These are phyloP conservation scores for Temnothorax ravouxi DNA, from an alignment of 2,888 invertebrate species.

Conservation along the genomic window DNA sequence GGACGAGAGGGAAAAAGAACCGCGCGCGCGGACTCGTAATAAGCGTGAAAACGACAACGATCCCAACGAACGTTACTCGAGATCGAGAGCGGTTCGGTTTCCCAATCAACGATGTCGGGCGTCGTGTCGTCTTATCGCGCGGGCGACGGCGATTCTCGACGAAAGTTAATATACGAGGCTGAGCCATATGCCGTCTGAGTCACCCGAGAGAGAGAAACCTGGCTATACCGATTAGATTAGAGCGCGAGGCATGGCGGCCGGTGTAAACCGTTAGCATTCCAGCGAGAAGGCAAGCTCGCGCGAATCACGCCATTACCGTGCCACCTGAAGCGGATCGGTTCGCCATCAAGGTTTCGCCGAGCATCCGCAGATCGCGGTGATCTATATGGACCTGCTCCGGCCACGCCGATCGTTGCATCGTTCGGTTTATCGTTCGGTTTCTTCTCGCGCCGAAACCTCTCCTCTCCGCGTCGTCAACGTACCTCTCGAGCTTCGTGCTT, in stretches of 20 bases:
- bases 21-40: no score
- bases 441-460: no score
- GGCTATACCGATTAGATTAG: slow-evolving; percentile 13
- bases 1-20: background rate
- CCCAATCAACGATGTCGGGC: background rate
- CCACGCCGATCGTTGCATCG: background rate
- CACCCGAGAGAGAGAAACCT: background rate
- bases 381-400: background rate
- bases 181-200: background rate
- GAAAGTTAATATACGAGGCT: background rate
- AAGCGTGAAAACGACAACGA: background rate
- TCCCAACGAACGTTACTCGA: background rate
- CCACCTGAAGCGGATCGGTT: slow-evolving; percentile 7
- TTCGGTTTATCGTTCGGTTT: no score
- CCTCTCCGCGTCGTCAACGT: no score
- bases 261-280: slow-evolving; percentile 31
- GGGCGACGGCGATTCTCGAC: no score
- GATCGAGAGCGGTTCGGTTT: background rate
- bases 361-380: background rate
- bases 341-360: background rate
- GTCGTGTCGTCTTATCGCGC: slow-evolving; percentile 31
- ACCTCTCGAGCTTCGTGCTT: no score
- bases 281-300: background rate
- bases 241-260: background rate
- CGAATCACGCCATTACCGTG: slow-evolving; percentile 31